These are phyloP conservation scores for Pheucticus melanocephalus DNA, from an alignment of 2,113 vertebrate species.

Conservation along the genomic window DNA sequence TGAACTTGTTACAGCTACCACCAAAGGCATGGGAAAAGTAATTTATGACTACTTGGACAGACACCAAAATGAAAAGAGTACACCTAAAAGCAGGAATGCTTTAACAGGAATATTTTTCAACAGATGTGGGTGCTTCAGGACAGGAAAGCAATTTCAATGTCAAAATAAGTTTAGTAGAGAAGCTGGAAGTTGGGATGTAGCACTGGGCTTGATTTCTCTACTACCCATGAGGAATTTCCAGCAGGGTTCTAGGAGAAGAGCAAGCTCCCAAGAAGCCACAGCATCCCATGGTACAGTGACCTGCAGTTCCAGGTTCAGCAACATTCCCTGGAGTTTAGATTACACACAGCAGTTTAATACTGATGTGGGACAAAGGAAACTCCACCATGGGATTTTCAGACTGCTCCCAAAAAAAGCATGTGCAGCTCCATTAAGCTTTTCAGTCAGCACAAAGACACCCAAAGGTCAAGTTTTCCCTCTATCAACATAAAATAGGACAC, in stretches of 20 bases:
- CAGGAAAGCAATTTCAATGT: not conserved
- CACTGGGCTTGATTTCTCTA: not conserved
- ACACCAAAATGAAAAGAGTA: not conserved
- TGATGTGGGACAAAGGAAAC: not conserved
- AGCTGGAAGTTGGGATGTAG: not conserved
- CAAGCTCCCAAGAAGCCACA: not conserved
- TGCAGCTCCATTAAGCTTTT: not conserved
- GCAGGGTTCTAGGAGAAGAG: not conserved
- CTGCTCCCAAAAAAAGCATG: not conserved
- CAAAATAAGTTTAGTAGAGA: not conserved
- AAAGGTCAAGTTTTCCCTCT: not conserved
- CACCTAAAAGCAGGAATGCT: not conserved
- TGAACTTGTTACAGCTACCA: not conserved
- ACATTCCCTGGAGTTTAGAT: not conserved
- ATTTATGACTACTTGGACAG: not conserved
- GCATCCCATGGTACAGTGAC: not conserved
- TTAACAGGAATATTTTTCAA: not conserved
- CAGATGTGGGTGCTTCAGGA: not conserved
- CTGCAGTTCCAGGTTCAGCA: not conserved
- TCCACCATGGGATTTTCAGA: not conserved
- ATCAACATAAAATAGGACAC: not conserved
- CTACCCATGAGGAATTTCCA: not conserved
- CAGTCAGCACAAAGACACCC: not conserved
- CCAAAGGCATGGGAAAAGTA: not conserved
- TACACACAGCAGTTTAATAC: not conserved